Conservation (phyloP, 2,797 vertebrate species). For the Spheniscus humboldti region DNA sequence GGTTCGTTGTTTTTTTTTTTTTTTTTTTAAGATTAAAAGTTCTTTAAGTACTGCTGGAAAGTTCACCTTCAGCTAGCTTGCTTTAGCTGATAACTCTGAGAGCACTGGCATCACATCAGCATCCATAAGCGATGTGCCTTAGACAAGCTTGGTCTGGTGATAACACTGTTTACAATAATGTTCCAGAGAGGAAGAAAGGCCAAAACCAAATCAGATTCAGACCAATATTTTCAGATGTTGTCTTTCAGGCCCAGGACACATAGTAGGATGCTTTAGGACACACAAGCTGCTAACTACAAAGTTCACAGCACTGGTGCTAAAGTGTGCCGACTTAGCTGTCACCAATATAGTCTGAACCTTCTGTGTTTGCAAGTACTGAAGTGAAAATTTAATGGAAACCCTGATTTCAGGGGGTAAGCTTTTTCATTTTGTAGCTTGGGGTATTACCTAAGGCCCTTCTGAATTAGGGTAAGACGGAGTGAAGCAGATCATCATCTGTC, state of each 20-base stretch:
- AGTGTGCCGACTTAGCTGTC: background rate
- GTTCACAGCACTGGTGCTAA: background rate
- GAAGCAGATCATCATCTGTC: background rate
- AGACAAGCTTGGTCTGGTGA: background rate
- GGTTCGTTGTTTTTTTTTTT: background rate
- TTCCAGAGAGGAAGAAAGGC: background rate
- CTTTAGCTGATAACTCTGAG: background rate
- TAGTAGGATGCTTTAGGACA: background rate
- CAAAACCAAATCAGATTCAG: background rate
- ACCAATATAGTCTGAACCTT: background rate
- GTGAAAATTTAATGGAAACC: background rate
- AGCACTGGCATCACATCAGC: background rate
- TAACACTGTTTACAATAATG: background rate
- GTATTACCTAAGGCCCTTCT: background rate
- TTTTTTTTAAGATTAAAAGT: background rate
- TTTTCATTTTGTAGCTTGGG: background rate
- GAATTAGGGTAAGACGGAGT: background rate
- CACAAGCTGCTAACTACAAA: background rate
- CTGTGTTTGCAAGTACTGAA: background rate
- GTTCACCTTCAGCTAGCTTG: conserved; percentile 38
- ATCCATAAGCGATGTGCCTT: background rate
- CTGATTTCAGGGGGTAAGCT: background rate
- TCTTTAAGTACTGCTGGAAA: background rate
- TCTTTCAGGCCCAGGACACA: background rate
- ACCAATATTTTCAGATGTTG: background rate